Evolutionary conservation across 2,797 vertebrate genomes (phyloP).

Genomic region (Podarcis lilfordi): DNA sequence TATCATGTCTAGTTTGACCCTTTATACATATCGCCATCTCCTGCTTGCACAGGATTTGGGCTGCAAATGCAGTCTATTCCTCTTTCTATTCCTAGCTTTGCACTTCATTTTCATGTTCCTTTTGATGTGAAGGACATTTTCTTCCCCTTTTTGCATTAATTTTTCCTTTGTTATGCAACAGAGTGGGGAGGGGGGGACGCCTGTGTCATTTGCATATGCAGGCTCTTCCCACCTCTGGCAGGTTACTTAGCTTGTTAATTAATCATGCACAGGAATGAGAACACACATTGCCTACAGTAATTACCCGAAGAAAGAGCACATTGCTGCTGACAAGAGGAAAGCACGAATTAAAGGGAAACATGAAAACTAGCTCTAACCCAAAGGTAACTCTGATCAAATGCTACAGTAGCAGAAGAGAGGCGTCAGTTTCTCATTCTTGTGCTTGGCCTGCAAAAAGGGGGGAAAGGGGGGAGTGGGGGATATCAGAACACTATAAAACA

Average conservation of each 20-base stretch:
- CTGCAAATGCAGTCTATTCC: background rate
- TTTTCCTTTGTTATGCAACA: conserved; percentile 7
- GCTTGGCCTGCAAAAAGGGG: background rate
- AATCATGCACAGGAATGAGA: conserved; percentile 24
- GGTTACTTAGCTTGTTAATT: conserved; percentile 52
- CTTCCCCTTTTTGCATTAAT: background rate
- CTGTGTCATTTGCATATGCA: background rate
- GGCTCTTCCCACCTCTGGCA: conserved; percentile 33
- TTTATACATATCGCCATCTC: background rate
- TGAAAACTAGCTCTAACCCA: conserved; percentile 29
- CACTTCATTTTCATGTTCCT: background rate
- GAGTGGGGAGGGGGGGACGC: background rate
- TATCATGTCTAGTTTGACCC: background rate
- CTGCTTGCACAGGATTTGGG: background rate
- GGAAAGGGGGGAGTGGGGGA: background rate
- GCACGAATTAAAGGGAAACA: conserved; percentile 34
- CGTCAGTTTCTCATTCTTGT: background rate
- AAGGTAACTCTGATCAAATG: conserved; percentile 42
- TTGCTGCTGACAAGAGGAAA: conserved; percentile 34
- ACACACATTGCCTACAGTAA: conserved; percentile 34
- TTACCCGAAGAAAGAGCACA: conserved; percentile 38
- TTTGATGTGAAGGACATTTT: background rate
- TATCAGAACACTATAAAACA: background rate
- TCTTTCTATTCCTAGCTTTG: background rate
- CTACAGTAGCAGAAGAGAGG: conserved; percentile 22